Percentiles rank a stretch among this genome's conserved stretches.
These are phyloP conservation scores for Silurus glanis DNA, from an alignment of 2,113 vertebrate genomes.

Conservation along the genomic window DNA sequence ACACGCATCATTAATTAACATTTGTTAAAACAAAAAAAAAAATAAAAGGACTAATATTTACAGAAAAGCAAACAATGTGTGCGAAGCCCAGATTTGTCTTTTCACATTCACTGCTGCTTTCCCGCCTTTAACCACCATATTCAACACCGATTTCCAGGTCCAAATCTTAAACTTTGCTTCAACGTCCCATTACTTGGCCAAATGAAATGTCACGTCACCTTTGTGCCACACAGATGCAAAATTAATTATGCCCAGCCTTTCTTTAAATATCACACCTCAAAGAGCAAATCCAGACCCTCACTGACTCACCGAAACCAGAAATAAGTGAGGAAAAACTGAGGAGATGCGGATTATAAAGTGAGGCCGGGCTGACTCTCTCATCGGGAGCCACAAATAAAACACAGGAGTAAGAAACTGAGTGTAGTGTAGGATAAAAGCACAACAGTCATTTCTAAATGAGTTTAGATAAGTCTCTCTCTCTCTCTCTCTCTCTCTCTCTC, in stretches of 20 bases:
- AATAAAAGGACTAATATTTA: background rate
- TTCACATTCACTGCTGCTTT: background rate
- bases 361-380: background rate
- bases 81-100: background rate
- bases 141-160: background rate
- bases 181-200: slow-evolving; percentile 14
- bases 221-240: slow-evolving; percentile 34
- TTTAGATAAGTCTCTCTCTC: background rate
- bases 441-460: background rate
- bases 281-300: background rate
- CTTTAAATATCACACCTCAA: slow-evolving; percentile 31
- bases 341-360: background rate
- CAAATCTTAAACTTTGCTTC: background rate
- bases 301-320: slow-evolving; percentile 3
- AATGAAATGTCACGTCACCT: slow-evolving; percentile 36
- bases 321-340: background rate
- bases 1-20: background rate
- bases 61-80: background rate
- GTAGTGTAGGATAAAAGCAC: background rate
- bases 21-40: background rate
- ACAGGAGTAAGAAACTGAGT: background rate
- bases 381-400: background rate
- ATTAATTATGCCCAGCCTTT: slow-evolving; percentile 18
- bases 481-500: background rate
- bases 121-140: background rate